Conservation (phyloP, 1,140 invertebrate species). For the Ylistrum balloti region DNA sequence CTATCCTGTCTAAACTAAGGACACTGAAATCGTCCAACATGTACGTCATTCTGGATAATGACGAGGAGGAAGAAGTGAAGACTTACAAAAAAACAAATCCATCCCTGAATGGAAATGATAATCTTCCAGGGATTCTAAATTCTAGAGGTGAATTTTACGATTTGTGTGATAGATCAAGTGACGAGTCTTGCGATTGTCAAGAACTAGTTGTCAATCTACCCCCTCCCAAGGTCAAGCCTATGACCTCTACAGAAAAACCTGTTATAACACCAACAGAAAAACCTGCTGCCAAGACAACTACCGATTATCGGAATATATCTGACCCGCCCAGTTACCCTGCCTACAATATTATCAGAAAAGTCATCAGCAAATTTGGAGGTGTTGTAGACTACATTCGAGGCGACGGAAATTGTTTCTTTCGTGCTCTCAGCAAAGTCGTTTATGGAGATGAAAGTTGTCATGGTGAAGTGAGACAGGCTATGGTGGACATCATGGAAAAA, state of each 20-base stretch:
- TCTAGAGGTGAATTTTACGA: constrained; percentile 47
- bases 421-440: constrained; percentile 77
- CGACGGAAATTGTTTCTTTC: constrained; percentile 81
- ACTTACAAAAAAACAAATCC: not conserved
- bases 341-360: constrained; percentile 56
- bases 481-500: constrained; percentile 74
- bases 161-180: constrained; percentile 12
- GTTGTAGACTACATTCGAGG: constrained; percentile 76
- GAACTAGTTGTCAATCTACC: constrained; percentile 2
- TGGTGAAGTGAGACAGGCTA: constrained; percentile 71
- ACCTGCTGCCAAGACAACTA: not conserved
- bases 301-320: constrained; percentile 37
- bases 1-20: not conserved
- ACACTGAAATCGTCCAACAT: not conserved
- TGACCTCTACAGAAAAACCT: not conserved
- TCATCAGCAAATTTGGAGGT: constrained; percentile 62
- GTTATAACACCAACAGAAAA: not conserved
- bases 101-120: not conserved
- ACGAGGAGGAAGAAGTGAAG: not conserved
- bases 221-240: not conserved
- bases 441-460: constrained; percentile 75
- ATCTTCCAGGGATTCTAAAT: not conserved
- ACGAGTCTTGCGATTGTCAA: not conserved
- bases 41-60: not conserved
- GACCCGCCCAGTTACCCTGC: constrained; percentile 59